Conservation (phyloP, 2,797 vertebrate genomes). For the Cyprinella venusta region DNA sequence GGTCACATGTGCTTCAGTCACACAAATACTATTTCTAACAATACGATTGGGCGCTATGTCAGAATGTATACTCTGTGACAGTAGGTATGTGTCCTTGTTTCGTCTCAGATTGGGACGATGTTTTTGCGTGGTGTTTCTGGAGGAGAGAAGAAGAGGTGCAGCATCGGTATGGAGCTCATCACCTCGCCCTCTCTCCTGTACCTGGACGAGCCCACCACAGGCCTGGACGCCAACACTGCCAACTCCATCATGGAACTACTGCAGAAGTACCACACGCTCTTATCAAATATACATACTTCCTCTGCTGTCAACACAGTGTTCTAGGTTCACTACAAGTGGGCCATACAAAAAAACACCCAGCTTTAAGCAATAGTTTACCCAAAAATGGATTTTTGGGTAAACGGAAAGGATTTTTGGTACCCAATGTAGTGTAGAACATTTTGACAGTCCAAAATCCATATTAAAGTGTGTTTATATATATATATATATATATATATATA, state of each 20-base stretch:
- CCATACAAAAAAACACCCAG: not conserved
- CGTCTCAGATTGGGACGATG: conserved; percentile 55
- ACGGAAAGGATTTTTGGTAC: too few relatives aligned
- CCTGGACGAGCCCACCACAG: conserved; percentile 61
- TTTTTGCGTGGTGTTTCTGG: conserved; percentile 58
- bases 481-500: too few relatives aligned
- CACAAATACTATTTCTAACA: not conserved
- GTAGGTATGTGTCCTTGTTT: not conserved
- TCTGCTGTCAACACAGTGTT: not conserved
- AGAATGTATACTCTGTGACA: not conserved
- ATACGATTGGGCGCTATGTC: not conserved
- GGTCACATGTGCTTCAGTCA: not conserved
- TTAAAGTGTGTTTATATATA: not conserved
- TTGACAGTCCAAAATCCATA: not conserved
- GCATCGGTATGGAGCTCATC: conserved; percentile 62
- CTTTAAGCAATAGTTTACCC: not conserved
- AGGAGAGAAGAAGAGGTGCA: conserved; percentile 59
- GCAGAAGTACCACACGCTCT: conserved; percentile 41
- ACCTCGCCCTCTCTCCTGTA: conserved; percentile 57
- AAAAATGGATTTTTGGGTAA: too few relatives aligned
- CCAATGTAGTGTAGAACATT: not conserved
- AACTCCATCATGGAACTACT: conserved; percentile 56
- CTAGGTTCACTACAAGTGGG: not conserved
- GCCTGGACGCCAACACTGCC: conserved; percentile 61
- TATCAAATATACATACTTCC: not conserved